Evolutionary conservation across 1,140 invertebrate genomes (phyloP).

Genomic region (Drosophila asahinai): DNA sequence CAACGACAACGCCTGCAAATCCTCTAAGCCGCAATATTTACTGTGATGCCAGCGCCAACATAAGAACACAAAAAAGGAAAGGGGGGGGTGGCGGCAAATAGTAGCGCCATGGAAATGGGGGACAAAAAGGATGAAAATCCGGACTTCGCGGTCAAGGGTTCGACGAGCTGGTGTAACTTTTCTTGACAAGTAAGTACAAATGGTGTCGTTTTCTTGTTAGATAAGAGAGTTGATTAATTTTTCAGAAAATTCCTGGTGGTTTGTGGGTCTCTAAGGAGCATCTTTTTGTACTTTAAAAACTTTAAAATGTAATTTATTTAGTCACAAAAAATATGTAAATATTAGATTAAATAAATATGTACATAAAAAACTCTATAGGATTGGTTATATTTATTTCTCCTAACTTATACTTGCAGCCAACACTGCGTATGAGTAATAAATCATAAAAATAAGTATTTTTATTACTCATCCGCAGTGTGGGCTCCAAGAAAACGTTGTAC

Average conservation of each 20-base stretch:
- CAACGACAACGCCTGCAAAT: slow-evolving; percentile 51
- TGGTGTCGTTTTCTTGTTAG: not conserved
- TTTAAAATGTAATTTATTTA: too few species aligned
- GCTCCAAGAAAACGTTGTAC: not conserved
- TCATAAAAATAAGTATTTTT: too few species aligned
- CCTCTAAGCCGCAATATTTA: slow-evolving; percentile 71
- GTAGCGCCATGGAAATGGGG: not conserved
- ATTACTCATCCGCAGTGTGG: not conserved
- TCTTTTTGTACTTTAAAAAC: too few species aligned
- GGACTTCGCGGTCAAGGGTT: slow-evolving; percentile 5
- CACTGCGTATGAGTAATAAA: too few species aligned
- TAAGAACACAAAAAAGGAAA: slow-evolving; percentile 2
- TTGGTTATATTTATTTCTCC: too few species aligned
- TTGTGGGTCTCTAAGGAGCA: too few species aligned
- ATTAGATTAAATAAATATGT: too few species aligned
- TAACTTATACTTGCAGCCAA: too few species aligned
- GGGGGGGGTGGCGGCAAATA: not conserved
- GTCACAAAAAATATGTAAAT: too few species aligned
- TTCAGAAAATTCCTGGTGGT: too few species aligned
- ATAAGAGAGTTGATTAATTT: not conserved
- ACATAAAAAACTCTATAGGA: too few species aligned
- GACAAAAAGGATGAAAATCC: not conserved
- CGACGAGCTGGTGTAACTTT: not conserved
- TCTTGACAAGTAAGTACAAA: not conserved
- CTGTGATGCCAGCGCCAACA: slow-evolving; percentile 44